phyloP scores from a whole-genome alignment of 2,888 invertebrate species.

The Cataglyphis albicans region DNA sequence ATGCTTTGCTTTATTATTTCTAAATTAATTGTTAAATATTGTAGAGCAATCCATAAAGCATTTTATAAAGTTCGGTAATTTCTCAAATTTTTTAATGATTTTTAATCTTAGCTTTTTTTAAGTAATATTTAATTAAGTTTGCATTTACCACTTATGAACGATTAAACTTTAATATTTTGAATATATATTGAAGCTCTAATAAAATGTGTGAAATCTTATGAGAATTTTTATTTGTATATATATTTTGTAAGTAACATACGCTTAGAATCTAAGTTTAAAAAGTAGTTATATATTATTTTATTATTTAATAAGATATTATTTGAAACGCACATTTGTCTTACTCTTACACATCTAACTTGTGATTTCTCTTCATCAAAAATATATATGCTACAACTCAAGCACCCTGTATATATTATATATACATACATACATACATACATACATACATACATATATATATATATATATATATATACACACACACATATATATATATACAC shows the following conservation, averaged over 20 bases:
- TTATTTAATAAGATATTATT: neutral
- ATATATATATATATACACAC: neutral
- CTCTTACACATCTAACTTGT: neutral
- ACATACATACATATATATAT: neutral
- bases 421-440: neutral
- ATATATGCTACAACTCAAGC: slow-evolving; percentile 6
- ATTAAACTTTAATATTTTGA: neutral
- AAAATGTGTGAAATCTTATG: neutral
- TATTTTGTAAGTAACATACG: neutral
- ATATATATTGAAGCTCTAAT: slow-evolving; percentile 1
- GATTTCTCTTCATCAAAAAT: neutral
- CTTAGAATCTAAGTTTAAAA: neutral
- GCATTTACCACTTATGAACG: neutral
- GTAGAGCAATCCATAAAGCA: slow-evolving; percentile 25
- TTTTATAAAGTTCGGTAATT: slow-evolving; percentile 3
- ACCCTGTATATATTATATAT: slow-evolving; percentile 5
- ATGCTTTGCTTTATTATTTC: slow-evolving; percentile 29
- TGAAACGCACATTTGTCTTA: neutral
- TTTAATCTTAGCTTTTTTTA: neutral
- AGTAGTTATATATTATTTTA: neutral
- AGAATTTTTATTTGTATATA: neutral
- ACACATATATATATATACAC: neutral
- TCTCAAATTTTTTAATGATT: neutral
- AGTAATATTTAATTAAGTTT: neutral
- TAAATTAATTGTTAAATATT: slow-evolving; percentile 31